phyloP scores from a whole-genome alignment of 2,797 vertebrate genomes.

The Pangasius krempfi region DNA sequence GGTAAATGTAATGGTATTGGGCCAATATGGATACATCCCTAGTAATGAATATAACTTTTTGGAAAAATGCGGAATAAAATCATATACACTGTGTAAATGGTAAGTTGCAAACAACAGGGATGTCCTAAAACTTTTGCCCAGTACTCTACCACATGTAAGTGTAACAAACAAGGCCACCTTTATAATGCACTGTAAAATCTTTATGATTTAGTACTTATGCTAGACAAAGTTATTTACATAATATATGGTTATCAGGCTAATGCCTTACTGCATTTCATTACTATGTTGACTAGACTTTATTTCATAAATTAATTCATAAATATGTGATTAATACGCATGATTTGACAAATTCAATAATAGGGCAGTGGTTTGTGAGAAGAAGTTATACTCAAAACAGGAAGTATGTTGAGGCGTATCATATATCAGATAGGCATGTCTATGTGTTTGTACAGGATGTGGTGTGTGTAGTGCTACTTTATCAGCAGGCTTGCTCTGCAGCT shows the following conservation, averaged over 20 bases:
- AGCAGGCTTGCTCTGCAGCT: not conserved
- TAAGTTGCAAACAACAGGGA: not conserved
- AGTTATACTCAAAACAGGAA: constrained; percentile 20
- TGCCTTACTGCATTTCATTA: not conserved
- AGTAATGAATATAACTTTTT: not conserved
- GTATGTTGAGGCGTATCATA: not conserved
- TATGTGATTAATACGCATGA: not conserved
- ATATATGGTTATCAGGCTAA: too few species aligned
- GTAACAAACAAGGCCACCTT: not conserved
- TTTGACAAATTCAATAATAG: not conserved
- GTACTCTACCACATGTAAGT: not conserved
- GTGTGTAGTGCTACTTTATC: constrained; percentile 33
- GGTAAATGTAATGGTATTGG: not conserved
- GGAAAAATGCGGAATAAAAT: not conserved
- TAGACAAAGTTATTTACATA: not conserved
- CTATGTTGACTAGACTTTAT: not conserved
- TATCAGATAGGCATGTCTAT: not conserved
- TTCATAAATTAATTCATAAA: not conserved
- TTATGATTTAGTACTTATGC: not conserved
- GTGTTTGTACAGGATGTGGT: constrained; percentile 47
- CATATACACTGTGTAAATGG: not conserved
- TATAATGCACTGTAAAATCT: not conserved
- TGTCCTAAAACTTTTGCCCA: not conserved
- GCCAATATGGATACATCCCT: not conserved
- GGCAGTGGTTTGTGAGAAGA: not conserved